Base-by-base conservation (phyloP, 1,140 invertebrate genomes). In the Parapsyche elsis region DNA sequence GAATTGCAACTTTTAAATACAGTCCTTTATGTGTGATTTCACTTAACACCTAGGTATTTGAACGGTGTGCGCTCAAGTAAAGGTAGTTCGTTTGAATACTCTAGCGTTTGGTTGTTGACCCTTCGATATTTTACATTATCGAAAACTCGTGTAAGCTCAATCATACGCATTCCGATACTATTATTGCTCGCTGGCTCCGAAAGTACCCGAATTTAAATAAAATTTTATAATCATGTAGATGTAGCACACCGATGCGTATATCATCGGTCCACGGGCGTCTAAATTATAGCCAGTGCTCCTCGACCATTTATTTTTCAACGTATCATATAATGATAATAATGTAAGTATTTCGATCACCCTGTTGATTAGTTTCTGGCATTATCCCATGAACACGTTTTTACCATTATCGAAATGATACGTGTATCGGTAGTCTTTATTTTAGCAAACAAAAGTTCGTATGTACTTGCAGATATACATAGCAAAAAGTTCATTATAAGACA, bases 101-200 rank as follows among this genome's bases (percentile, higher is more conserved):
- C 5, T 30, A 26, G 5, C 64, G 64, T 12, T 7, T 26, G 64
- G 64, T 67, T 67, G 24, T 67, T 67, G 64, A 67, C 19, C 19
- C 21, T 26, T 5, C 23, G n/a, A 67, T 24, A 67, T 67, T n/a
- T 67, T 26, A 67, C 24, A 67, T 67, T 24, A 23, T 26, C 24
- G 24, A 67, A 67, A 67, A 30, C 21, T 24, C 64, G 21, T 26
- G 24, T 67, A 67, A 67, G 64, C 64, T 30, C 21, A 30, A 67
- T 67, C 64, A 61, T 61, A 23, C 49, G 16, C 49, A 53, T 21
- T 21, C 21, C 14, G n/a, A 61, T 61, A 61, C 59, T 19, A 61
- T 61, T 19, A 67, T 67, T 26, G 24, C 21, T 38, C 2, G 64
- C 21, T 26, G 26, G 16, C 49, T 67, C 14, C 23, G 19, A 67